Evolutionary conservation across 2,113 vertebrate genomes (phyloP).

Genomic region (Megalops atlanticus): DNA sequence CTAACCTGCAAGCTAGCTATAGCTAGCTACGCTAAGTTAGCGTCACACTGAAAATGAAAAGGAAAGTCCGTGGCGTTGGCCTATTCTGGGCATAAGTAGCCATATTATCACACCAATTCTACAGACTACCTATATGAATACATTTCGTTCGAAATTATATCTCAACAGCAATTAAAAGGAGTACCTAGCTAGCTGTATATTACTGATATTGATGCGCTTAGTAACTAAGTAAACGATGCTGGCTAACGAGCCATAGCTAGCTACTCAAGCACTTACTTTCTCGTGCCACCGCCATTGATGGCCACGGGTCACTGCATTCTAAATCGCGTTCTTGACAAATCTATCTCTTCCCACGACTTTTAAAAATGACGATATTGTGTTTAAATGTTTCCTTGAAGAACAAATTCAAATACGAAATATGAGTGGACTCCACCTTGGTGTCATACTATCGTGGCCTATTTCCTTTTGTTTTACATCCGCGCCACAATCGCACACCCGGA

Average conservation of each 20-base stretch:
- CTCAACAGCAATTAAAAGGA: too few relatives aligned
- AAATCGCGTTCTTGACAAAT: not conserved
- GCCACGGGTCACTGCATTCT: not conserved
- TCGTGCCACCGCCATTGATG: conserved; percentile 8
- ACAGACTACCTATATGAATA: not conserved
- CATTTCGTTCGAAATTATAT: too few relatives aligned
- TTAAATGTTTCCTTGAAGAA: not conserved
- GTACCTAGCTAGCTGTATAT: not conserved
- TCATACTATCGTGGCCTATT: conserved; percentile 23
- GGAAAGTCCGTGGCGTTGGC: conserved; percentile 18
- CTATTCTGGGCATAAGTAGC: not conserved
- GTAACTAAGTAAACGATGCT: conserved; percentile 51
- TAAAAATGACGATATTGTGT: not conserved
- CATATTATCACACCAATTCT: too few relatives aligned
- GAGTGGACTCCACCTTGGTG: not conserved
- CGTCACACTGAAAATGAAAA: too few relatives aligned
- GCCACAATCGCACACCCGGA: conserved; percentile 32
- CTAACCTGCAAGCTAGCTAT: not conserved
- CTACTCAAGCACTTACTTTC: conserved; percentile 14
- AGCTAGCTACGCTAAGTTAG: not conserved
- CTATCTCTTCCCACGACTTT: not conserved
- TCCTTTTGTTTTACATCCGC: conserved; percentile 47
- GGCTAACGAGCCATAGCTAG: too few relatives aligned
- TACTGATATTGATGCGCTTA: not conserved
- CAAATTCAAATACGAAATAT: conserved; percentile 7